Conservation (phyloP, 1,140 invertebrate species). For the Euura saliciscinereae region DNA sequence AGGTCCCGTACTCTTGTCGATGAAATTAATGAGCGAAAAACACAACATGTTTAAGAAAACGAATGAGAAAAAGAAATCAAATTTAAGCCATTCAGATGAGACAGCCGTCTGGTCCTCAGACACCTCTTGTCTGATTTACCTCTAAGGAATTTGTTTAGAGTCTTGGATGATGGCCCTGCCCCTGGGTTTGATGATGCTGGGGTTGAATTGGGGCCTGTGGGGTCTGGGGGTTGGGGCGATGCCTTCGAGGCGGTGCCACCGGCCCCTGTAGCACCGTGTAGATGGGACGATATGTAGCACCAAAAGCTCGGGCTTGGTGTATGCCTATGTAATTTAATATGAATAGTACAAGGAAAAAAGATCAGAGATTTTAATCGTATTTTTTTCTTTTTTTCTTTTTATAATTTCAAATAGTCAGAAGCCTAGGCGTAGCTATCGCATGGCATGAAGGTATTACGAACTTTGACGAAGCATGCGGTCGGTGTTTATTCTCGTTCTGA, state of each 20-base stretch:
- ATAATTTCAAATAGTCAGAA: not conserved
- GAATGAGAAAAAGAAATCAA: conserved; percentile 27
- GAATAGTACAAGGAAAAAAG: conserved; percentile 5
- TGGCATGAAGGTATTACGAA: not conserved
- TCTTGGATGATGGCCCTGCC: conserved; percentile 52
- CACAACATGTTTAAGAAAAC: conserved; percentile 2
- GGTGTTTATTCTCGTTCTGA: too few relatives aligned
- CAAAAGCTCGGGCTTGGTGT: conserved; percentile 56
- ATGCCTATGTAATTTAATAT: conserved; percentile 43
- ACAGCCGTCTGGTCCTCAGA: conserved; percentile 40
- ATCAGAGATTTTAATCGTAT: not conserved
- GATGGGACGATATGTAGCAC: conserved; percentile 59
- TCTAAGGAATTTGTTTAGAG: conserved; percentile 56
- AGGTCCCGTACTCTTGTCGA: too few relatives aligned
- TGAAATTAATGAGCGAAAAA: conserved; percentile 12
- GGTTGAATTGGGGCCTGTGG: conserved; percentile 37
- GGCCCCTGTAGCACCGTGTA: conserved; percentile 50
- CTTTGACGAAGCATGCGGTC: too few relatives aligned
- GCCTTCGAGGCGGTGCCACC: conserved; percentile 53
- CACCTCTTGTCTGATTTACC: conserved; percentile 45
- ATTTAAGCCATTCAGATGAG: conserved; percentile 52
- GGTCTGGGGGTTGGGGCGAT: conserved; percentile 47
- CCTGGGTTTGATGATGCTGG: conserved; percentile 37
- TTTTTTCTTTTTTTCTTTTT: not conserved
- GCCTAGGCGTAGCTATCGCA: not conserved